phyloP scores from a whole-genome alignment of 1,140 invertebrate species.

The Hyposmocoma kahamanoa region DNA sequence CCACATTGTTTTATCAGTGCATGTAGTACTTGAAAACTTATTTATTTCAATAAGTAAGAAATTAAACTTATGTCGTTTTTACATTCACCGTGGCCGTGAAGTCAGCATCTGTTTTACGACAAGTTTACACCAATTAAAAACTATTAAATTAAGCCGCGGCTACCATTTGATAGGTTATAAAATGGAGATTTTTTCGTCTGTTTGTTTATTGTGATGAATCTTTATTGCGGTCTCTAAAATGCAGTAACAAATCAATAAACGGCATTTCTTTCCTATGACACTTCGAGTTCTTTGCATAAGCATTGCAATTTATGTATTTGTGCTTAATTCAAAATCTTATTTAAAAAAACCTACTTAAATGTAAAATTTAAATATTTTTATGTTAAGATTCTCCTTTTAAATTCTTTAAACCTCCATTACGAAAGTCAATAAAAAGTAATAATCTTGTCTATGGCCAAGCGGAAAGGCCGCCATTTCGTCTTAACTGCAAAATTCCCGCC shows the following conservation, averaged over 20 bases:
- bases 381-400: not conserved
- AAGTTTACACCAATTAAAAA: slow-evolving; percentile 66
- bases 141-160: slow-evolving; percentile 61
- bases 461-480: slow-evolving; percentile 30
- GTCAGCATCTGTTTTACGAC: slow-evolving; percentile 53
- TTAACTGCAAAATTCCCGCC: slow-evolving; percentile 37
- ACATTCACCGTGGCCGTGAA: too few species aligned
- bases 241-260: slow-evolving; percentile 27
- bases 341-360: not conserved
- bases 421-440: slow-evolving; percentile 21
- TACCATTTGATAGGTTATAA: slow-evolving; percentile 61
- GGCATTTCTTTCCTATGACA: slow-evolving; percentile 6
- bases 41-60: too few species aligned
- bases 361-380: not conserved
- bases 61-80: too few species aligned
- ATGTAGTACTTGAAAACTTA: too few species aligned
- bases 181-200: slow-evolving; percentile 37
- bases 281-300: not conserved
- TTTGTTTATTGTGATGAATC: slow-evolving; percentile 64
- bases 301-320: not conserved
- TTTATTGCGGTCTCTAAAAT: slow-evolving; percentile 42
- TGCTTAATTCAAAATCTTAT: not conserved
- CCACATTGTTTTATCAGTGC: too few species aligned
- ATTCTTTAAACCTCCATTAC: not conserved
- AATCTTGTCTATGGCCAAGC: slow-evolving; percentile 38